Percentiles rank a stretch among this genome's conserved stretches.
Conservation (phyloP, 1,140 invertebrate species). For the Gryllus bimaculatus region DNA sequence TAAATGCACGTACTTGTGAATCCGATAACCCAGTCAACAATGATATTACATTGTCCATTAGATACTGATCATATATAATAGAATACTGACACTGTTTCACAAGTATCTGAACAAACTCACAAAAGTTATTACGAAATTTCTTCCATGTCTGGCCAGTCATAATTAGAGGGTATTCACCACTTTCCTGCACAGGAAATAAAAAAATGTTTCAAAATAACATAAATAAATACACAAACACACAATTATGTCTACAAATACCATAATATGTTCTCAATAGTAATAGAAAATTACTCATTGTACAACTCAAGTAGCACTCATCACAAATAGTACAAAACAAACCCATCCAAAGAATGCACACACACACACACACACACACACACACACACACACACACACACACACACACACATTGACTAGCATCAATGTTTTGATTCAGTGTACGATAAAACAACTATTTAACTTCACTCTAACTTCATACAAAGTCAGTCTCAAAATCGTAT, state of each 20-base stretch:
- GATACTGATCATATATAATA: constrained; percentile 97
- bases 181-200: constrained; percentile 55
- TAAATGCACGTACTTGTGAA: constrained; percentile 95
- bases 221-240: neutral
- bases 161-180: constrained; percentile 97
- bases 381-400: too few species aligned
- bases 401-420: too few species aligned
- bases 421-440: too few species aligned
- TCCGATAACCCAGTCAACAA: constrained; percentile 94
- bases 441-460: too few species aligned
- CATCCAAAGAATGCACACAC: too few species aligned
- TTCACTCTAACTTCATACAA: too few species aligned
- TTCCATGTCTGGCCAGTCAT: constrained; percentile 96
- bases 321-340: neutral
- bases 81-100: constrained; percentile 98
- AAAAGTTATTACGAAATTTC: constrained; percentile 92
- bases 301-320: neutral
- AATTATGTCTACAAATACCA: neutral
- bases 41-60: constrained; percentile 99
- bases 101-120: constrained; percentile 93
- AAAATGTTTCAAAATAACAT: neutral
- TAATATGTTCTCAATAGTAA: neutral
- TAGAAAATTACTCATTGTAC: neutral
- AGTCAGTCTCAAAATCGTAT: too few species aligned
- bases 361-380: too few species aligned